A percentile compares a stretch with the other conserved stretches of the same genome.
phyloP scores from a whole-genome alignment of 2,888 invertebrate species.

The Pogonocherus hispidulus region DNA sequence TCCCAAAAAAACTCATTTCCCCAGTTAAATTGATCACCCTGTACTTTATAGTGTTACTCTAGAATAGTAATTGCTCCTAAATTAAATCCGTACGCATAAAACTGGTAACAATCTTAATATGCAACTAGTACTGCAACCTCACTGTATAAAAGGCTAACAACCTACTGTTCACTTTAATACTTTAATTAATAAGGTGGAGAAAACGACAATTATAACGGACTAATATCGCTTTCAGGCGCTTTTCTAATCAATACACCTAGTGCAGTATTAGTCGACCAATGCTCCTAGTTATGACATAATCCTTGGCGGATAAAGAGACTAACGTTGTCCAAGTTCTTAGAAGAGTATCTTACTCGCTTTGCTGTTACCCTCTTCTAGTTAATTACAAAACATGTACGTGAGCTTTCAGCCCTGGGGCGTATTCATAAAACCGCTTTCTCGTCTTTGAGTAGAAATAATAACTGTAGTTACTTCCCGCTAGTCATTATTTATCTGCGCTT shows the following conservation, averaged over 20 bases:
- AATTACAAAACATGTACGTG: background rate
- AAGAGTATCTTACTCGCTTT: background rate
- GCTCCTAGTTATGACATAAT: background rate
- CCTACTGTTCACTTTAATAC: no score
- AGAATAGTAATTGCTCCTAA: no score
- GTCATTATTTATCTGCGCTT: slow-evolving; percentile 13
- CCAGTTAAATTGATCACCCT: no score
- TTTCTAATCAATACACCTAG: background rate
- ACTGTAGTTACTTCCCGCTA: slow-evolving; percentile 16
- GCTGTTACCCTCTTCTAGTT: background rate
- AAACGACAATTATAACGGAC: no score
- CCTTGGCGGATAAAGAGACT: background rate
- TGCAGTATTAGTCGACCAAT: background rate
- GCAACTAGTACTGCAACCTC: no score
- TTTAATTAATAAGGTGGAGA: no score
- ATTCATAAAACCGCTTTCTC: slow-evolving; percentile 9
- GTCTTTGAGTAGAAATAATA: slow-evolving; percentile 19
- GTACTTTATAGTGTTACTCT: no score
- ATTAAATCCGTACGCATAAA: no score
- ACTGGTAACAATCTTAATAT: no score
- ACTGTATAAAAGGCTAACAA: no score
- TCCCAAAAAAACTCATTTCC: no score
- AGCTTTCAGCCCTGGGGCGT: background rate
- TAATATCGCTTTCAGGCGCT: no score
- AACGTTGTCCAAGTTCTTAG: background rate